phyloP scores from a whole-genome alignment of 2,797 vertebrate genomes.

The Pantherophis alleghaniensis region DNA sequence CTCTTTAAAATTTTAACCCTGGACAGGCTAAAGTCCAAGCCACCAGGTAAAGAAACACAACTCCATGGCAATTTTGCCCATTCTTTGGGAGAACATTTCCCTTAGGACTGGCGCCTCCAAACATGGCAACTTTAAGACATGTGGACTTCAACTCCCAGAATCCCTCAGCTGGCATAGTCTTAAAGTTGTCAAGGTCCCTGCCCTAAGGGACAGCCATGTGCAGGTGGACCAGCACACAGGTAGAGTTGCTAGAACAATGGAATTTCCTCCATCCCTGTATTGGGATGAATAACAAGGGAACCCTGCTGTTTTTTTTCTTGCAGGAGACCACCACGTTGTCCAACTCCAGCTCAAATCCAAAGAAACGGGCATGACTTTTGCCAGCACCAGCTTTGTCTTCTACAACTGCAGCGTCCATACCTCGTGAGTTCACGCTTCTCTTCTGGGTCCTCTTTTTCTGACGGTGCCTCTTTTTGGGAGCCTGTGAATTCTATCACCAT shows the following conservation, averaged over 20 bases:
- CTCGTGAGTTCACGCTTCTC: slow-evolving; percentile 78
- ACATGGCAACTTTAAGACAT: not conserved
- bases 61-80: not conserved
- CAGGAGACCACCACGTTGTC: slow-evolving; percentile 96
- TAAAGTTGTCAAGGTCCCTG: not conserved
- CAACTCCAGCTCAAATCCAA: slow-evolving; percentile 97
- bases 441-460: not conserved
- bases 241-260: not conserved
- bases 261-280: not conserved
- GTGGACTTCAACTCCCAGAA: not conserved
- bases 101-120: not conserved
- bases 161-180: not conserved
- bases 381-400: slow-evolving; percentile 97
- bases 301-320: not conserved
- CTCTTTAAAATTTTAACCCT: not conserved
- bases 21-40: too few species aligned
- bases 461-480: fast-evolving
- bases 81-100: not conserved
- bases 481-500: not conserved
- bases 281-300: not conserved
- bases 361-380: slow-evolving; percentile 95
- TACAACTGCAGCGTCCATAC: slow-evolving; percentile 99
- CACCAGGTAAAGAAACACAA: not conserved
- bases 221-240: not conserved
- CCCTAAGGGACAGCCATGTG: not conserved